Base-by-base conservation (phyloP, 2,113 vertebrate species). In the Lycocorax pyrrhopterus region DNA sequence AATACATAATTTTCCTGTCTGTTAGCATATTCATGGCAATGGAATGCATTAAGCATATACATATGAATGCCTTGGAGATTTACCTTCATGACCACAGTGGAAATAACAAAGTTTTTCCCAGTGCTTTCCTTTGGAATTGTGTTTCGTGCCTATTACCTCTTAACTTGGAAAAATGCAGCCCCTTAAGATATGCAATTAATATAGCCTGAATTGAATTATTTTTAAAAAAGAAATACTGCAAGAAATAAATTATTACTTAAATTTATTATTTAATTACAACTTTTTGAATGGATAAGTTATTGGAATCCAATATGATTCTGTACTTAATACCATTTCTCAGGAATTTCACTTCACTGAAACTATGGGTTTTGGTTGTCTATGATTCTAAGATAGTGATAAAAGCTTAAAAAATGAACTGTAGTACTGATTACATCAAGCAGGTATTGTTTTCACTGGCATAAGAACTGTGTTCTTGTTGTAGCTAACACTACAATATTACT, bases 81-180 rank as follows among this genome's bases (percentile, higher is more conserved):
- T 77, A 64, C 20, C 20, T 52, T 69, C 56, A 43, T 18, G 33
- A 27, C 22, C 19, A 43, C 39, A 55, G 12, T 43, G 9, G 10
- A 87, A 87, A 82, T 37, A 73, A 43, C 4, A 26, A 46, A 77
- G 4, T 3, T 71, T 78, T 88, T 66, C 10, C 23, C 12, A 18
- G 13, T 44, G 4, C 1, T 75, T 66, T 89, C 16, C 20, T 82
- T 49, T 66, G 18, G 21, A 87, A 71, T 47, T 62, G 1, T 60
- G 6, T 39, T 82, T 43, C 0, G 0, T 52, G 6, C 22, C 12
- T 69, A 19, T 26, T 64, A 25, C 7, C 13, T 62, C 19, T 72
- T 49, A 52, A 49, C 4, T 32, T 32, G n/a, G 33, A 63, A 51
- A 88, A 85, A 52, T n/a, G 2, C 27, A 91, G 4, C 9, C 7